Evolutionary conservation across 2,113 vertebrate genomes (phyloP), one percentile per base, ranked within the genome.

Genomic region (Eolophus roseicapilla): DNA sequence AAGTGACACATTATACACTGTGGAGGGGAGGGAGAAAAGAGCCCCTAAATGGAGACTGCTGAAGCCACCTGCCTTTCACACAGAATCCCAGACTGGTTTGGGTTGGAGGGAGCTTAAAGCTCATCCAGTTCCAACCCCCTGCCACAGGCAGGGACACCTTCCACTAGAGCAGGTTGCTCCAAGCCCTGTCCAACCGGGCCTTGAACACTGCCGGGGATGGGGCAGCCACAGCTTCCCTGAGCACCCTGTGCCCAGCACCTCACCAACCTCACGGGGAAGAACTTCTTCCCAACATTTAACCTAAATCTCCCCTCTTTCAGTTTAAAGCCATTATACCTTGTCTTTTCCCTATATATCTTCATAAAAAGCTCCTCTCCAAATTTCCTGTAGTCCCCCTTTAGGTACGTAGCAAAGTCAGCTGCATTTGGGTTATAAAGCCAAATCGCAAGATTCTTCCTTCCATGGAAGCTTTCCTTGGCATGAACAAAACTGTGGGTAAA

Each of bases 381-480:
- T 23, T 59, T 59, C 33, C 57, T 59, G 57, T n/a, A 59, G 57
- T 59, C 33, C 13, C 33, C 9, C 57, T 59, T 35, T 24, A 35
- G 57, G 57, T 35, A 59, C 3, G 4, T 24, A 55, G 44, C 64
- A 37, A 77, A 31, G n/a, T 8, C 0, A 0, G 35, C 68, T 46
- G 15, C 8, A 4, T 41, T 76, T 44, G 6, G 43, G 65, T 43
- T 47, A 19, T 20, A 24, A 79, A 85, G 16, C n/a, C 65, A 85
- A 46, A 80, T 20, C 20, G 29, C 5, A 4, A 70, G 20, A 39
- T n/a, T 43, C 55, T 28, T 28, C 33, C 39, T 65, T 28, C 49
- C 63, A 7, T 23, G 29, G 49, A 82, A 27, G 9, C 23, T 62
- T 68, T 15, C 70, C 60, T 46, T 52, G 53, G 16, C 44, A 62